Evolutionary conservation across 2,113 vertebrate species (phyloP).

Genomic region (Mustelus asterias): DNA sequence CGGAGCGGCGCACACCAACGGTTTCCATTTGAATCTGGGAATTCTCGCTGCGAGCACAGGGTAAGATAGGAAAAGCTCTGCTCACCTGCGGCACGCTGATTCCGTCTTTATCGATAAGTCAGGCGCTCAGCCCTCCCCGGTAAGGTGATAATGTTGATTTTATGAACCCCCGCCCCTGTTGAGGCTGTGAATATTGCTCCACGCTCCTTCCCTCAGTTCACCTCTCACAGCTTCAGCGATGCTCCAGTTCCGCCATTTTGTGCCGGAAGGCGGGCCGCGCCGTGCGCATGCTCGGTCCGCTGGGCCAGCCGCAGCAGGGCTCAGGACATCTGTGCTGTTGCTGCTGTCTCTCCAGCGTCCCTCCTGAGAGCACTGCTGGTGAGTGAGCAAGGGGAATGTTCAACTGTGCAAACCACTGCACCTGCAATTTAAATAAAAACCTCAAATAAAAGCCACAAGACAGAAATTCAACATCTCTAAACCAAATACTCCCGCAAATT

Average conservation of each 20-base stretch:
- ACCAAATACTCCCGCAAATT: not conserved
- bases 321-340: not conserved
- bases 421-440: too few relatives aligned
- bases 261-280: not conserved
- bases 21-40: constrained; percentile 8
- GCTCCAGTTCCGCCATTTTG: not conserved
- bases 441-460: too few relatives aligned
- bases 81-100: not conserved
- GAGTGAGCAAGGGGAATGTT: not conserved
- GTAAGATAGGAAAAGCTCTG: not conserved
- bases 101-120: not conserved
- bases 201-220: not conserved
- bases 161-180: too few relatives aligned
- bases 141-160: not conserved
- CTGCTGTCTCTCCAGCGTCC: not conserved
- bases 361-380: not conserved
- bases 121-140: not conserved
- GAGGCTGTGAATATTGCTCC: not conserved
- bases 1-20: not conserved
- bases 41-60: not conserved
- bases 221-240: not conserved
- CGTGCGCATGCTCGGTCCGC: not conserved
- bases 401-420: not conserved
- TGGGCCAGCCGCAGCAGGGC: too few relatives aligned
- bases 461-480: too few relatives aligned